A percentile compares a stretch with the other conserved stretches of the same genome.
phyloP scores from a whole-genome alignment of 2,888 invertebrate species.

The Microctonus hyperodae region DNA sequence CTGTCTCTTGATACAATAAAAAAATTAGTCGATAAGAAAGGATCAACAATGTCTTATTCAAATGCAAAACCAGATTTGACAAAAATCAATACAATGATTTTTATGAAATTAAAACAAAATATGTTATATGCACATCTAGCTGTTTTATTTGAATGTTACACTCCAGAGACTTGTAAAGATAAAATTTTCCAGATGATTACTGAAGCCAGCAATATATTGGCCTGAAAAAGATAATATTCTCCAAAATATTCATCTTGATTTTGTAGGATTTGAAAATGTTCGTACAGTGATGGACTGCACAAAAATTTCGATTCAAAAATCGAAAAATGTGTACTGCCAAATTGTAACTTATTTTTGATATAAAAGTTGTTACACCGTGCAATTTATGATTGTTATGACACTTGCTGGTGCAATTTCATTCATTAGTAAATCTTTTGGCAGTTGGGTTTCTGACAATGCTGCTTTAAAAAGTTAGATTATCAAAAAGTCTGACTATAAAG shows the following conservation, averaged over 20 bases:
- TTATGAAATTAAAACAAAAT: constrained; percentile 33
- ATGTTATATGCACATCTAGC: constrained; percentile 22
- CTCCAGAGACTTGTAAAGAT: constrained; percentile 15
- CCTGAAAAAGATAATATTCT: constrained; percentile 38
- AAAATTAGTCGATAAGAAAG: no score
- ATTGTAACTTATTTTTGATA: constrained; percentile 43
- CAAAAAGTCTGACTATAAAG: constrained; percentile 13
- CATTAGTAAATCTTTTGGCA: constrained; percentile 41
- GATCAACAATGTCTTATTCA: background rate
- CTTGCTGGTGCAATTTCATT: constrained; percentile 45
- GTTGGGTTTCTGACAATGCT: constrained; percentile 20
- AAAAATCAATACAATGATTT: constrained; percentile 25
- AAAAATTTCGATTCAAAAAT: constrained; percentile 41
- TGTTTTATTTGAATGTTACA: constrained; percentile 5
- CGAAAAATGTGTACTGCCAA: constrained; percentile 41
- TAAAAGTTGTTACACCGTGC: constrained; percentile 42
- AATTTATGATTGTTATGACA: constrained; percentile 45
- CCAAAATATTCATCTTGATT: constrained; percentile 43
- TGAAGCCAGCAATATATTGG: constrained; percentile 22
- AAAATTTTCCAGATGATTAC: constrained; percentile 24
- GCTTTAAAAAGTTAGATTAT: constrained; percentile 27
- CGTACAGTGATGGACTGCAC: constrained; percentile 41
- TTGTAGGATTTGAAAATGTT: constrained; percentile 39
- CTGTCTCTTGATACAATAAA: no score
- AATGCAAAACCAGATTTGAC: background rate